These are phyloP conservation scores for Ametastegia equiseti DNA, from an alignment of 2,888 invertebrate species.

Conservation along the genomic window DNA sequence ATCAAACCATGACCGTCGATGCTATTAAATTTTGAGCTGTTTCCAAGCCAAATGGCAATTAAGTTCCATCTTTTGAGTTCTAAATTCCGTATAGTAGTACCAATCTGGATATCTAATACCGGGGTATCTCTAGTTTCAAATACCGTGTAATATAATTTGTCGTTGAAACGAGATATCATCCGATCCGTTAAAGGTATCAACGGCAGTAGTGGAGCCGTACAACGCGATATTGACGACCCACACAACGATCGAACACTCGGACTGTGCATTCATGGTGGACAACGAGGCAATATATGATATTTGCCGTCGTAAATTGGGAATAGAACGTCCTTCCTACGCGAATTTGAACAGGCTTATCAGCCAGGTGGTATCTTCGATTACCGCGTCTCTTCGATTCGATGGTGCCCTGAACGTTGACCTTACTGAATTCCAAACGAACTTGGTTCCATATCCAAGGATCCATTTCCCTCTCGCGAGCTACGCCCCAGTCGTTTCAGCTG, in stretches of 20 bases:
- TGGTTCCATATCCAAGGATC: conserved; percentile 97
- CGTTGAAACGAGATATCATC: conserved; percentile 76
- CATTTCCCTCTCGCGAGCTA: conserved; percentile 92
- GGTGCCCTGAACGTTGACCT: conserved; percentile 95
- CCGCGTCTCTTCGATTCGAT: conserved; percentile 87
- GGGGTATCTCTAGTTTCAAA: background rate
- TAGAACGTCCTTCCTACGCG: conserved; percentile 89
- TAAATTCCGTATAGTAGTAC: background rate
- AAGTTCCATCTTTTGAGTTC: background rate
- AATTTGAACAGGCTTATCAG: conserved; percentile 92
- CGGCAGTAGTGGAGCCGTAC: conserved; percentile 96
- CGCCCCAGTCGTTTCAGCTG: conserved; percentile 85
- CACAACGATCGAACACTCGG: conserved; percentile 90
- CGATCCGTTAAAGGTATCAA: conserved; percentile 95
- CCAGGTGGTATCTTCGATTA: conserved; percentile 87
- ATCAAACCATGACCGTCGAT: too few relatives aligned
- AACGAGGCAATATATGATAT: conserved; percentile 98
- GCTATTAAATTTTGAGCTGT: background rate
- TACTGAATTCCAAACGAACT: conserved; percentile 95
- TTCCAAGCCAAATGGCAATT: background rate
- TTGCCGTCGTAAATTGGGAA: conserved; percentile 89
- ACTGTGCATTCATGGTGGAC: conserved; percentile 96
- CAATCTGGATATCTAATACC: background rate
- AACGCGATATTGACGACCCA: conserved; percentile 95
- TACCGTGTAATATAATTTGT: conserved; percentile 39